These are phyloP conservation scores for Microtus richardsoni DNA, from an alignment of 2,113 vertebrate genomes.

Conservation along the genomic window DNA sequence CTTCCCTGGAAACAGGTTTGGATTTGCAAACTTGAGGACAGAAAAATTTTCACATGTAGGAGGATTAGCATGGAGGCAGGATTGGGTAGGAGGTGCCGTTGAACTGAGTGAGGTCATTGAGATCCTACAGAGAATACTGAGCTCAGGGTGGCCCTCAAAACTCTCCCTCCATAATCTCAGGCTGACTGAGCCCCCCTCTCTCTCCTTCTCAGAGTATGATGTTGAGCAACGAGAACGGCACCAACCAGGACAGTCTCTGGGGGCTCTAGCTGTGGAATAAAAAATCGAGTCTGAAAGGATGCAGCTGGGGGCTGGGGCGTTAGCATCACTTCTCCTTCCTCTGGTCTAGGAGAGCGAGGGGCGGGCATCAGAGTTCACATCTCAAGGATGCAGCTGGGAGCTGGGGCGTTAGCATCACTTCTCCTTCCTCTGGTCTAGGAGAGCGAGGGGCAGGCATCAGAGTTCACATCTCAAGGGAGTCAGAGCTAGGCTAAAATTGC, in stretches of 20 bases:
- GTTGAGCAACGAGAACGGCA: not conserved
- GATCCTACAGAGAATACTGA: not conserved
- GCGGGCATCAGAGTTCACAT: not conserved
- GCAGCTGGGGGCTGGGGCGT: no score
- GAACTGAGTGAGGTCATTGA: not conserved
- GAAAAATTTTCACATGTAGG: not conserved
- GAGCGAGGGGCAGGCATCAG: not conserved
- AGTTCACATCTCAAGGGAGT: not conserved
- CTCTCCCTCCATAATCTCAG: not conserved
- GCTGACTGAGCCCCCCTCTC: no score
- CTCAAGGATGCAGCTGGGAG: not conserved
- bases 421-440: not conserved
- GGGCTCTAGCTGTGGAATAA: not conserved
- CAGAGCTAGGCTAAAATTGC: not conserved
- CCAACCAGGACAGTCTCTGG: not conserved
- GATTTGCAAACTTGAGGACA: not conserved
- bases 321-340: not conserved
- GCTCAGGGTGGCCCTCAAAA: not conserved
- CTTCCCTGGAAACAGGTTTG: not conserved
- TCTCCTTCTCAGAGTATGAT: not conserved
- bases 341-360: not conserved
- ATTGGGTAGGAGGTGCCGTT: not conserved
- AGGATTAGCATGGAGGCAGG: not conserved
- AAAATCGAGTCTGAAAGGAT: not conserved
- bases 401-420: not conserved